Evolutionary conservation across 2,113 vertebrate genomes (phyloP).

Genomic region (Zeus faber): DNA sequence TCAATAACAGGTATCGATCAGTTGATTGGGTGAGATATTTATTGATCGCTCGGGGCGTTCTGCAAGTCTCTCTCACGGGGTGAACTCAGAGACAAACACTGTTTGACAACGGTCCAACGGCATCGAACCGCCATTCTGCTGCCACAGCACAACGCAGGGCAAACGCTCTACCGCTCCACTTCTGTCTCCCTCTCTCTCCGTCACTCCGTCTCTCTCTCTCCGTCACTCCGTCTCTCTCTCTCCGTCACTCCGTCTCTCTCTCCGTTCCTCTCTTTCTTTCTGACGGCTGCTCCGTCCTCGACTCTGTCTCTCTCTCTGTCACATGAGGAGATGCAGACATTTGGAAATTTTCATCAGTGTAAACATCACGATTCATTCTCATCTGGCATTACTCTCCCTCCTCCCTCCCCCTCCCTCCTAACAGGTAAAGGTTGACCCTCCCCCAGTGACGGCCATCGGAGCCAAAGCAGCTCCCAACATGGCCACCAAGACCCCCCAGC

Average conservation of each 20-base stretch:
- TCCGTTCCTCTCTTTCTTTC: slow-evolving; percentile 17
- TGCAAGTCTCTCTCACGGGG: too few relatives aligned
- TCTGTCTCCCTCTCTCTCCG: not conserved
- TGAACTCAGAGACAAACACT: too few relatives aligned
- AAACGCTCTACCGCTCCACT: not conserved
- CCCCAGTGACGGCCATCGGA: slow-evolving; percentile 72
- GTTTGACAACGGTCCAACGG: too few relatives aligned
- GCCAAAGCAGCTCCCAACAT: slow-evolving; percentile 81
- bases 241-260: not conserved
- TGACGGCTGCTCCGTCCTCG: not conserved
- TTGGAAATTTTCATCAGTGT: too few relatives aligned
- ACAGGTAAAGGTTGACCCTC: slow-evolving; percentile 82
- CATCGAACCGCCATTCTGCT: too few relatives aligned
- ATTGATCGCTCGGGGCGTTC: too few relatives aligned
- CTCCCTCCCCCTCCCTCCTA: slow-evolving; percentile 37
- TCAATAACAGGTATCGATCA: too few relatives aligned
- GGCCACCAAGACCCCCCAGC: slow-evolving; percentile 79
- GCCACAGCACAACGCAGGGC: not conserved
- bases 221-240: not conserved
- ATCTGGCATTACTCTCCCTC: slow-evolving; percentile 22
- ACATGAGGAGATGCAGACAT: too few relatives aligned
- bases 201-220: not conserved
- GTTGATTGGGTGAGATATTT: too few relatives aligned
- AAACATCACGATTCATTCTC: too few relatives aligned
- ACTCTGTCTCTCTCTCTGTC: not conserved